These are phyloP conservation scores for Characodon lateralis DNA, from an alignment of 2,797 vertebrate species.

Conservation along the genomic window DNA sequence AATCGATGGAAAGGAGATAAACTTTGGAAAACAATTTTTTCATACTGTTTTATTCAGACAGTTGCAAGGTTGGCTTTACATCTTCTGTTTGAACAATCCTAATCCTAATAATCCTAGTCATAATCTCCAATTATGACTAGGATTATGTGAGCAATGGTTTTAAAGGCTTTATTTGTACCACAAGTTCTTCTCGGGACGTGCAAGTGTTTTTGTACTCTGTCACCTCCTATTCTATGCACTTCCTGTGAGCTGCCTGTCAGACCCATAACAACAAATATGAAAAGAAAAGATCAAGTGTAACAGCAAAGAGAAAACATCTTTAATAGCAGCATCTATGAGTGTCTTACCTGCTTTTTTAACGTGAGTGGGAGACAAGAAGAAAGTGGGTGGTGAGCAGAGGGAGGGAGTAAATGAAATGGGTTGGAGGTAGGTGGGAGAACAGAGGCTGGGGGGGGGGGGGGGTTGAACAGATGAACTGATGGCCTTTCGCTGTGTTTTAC, in stretches of 20 bases:
- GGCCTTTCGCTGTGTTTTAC: constrained; percentile 76
- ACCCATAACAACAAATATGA: constrained; percentile 14
- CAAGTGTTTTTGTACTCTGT: constrained; percentile 26
- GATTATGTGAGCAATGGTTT: background rate
- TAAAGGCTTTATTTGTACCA: constrained; percentile 13
- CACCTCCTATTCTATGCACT: constrained; percentile 25
- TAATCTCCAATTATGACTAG: background rate
- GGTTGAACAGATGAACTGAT: constrained; percentile 73
- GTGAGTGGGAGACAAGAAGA: constrained; percentile 32
- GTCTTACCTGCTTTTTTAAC: constrained; percentile 33
- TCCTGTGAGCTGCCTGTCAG: constrained; percentile 31
- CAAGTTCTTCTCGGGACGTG: constrained; percentile 8
- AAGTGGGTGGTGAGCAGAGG: constrained; percentile 14
- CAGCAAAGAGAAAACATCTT: constrained; percentile 32
- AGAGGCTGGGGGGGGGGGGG: background rate
- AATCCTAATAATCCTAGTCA: too few relatives aligned
- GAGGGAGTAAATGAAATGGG: background rate
- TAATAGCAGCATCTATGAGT: constrained; percentile 43
- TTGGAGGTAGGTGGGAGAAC: constrained; percentile 4
- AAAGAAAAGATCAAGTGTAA: constrained; percentile 35
- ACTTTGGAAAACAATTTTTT: too few relatives aligned
- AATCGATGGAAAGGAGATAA: too few relatives aligned
- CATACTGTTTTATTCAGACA: background rate
- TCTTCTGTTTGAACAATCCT: background rate
- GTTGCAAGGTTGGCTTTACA: background rate